These are phyloP conservation scores for Cryptops parisi DNA, from an alignment of 2,888 invertebrate species.

Conservation along the genomic window DNA sequence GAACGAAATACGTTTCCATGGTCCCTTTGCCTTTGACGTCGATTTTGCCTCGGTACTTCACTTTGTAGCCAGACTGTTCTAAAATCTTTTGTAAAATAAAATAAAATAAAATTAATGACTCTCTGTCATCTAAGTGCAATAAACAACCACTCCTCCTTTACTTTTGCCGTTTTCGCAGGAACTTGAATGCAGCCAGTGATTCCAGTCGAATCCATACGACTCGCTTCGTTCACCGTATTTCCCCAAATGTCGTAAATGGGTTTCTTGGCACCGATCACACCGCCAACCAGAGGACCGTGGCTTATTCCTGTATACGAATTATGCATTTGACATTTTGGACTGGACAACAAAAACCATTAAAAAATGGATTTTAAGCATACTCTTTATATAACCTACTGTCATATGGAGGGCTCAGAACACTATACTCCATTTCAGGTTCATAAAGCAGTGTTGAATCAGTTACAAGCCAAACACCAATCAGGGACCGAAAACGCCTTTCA, in stretches of 20 bases:
- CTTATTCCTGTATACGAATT: conserved; percentile 63
- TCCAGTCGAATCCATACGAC: conserved; percentile 93
- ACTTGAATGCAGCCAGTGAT: conserved; percentile 80
- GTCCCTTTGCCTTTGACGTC: conserved; percentile 89
- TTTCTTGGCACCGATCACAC: conserved; percentile 88
- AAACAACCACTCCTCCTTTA: conserved; percentile 15
- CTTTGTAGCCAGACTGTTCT: conserved; percentile 53
- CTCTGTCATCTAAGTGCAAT: not conserved
- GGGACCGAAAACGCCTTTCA: too few relatives aligned
- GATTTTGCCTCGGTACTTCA: conserved; percentile 65
- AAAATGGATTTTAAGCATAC: too few relatives aligned
- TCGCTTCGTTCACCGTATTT: conserved; percentile 90
- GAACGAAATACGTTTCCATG: conserved; percentile 90
- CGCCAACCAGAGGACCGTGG: conserved; percentile 83
- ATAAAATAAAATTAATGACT: conserved; percentile 6
- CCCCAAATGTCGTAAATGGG: conserved; percentile 97
- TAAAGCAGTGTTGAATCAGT: too few relatives aligned
- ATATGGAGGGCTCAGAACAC: too few relatives aligned
- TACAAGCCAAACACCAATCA: too few relatives aligned
- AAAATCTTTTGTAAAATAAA: conserved; percentile 45
- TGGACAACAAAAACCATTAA: too few relatives aligned
- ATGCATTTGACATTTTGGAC: too few relatives aligned
- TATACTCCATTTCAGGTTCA: too few relatives aligned
- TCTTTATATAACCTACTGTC: too few relatives aligned
- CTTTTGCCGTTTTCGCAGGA: conserved; percentile 56